Evolutionary conservation across 2,888 invertebrate species (phyloP).

Genomic region (Gibbula magus): DNA sequence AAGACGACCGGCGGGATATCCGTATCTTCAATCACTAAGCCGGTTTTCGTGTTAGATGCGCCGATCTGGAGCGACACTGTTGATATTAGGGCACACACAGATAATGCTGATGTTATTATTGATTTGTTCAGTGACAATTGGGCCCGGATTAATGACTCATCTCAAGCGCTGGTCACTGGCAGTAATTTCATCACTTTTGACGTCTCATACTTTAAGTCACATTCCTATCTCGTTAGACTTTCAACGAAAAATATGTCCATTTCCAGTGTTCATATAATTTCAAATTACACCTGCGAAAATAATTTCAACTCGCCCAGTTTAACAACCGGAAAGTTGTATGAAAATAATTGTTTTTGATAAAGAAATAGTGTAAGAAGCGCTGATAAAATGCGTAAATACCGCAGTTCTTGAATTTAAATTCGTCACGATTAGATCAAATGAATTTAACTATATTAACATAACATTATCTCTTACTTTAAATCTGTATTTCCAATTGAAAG

Average conservation of each 20-base stretch:
- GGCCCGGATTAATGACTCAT: not conserved
- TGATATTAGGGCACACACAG: not conserved
- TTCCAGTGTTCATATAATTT: not conserved
- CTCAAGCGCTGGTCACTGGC: not conserved
- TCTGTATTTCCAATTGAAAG: too few species aligned
- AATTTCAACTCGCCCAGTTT: not conserved
- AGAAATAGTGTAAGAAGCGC: too few species aligned
- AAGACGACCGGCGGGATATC: slow-evolving; percentile 30
- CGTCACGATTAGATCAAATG: too few species aligned
- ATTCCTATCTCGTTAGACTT: not conserved
- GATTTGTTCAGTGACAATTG: not conserved
- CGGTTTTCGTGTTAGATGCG: slow-evolving; percentile 41
- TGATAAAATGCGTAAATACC: too few species aligned
- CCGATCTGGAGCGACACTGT: slow-evolving; percentile 35
- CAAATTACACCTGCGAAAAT: not conserved
- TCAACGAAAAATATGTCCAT: not conserved
- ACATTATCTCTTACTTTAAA: too few species aligned
- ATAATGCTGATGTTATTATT: not conserved
- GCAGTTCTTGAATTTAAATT: too few species aligned
- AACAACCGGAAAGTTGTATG: too few species aligned
- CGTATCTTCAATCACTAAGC: slow-evolving; percentile 35
- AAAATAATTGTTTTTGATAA: too few species aligned
- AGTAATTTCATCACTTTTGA: not conserved
- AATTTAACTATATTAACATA: too few species aligned
- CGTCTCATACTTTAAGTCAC: not conserved